phyloP scores from a whole-genome alignment of 2,888 invertebrate species.

The Drosophila emarginata region DNA sequence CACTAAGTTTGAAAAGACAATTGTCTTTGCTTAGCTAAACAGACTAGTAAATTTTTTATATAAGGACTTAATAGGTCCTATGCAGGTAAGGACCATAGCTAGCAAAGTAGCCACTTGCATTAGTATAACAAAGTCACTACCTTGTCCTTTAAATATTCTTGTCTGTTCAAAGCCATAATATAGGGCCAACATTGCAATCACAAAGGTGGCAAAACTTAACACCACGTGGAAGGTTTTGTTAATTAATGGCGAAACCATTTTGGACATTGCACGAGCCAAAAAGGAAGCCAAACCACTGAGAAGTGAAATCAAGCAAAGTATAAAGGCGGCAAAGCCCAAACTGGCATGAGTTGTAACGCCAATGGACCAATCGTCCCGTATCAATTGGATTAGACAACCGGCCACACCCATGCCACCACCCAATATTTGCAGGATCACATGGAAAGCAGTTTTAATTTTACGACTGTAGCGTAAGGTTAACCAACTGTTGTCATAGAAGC shows the following conservation, averaged over 20 bases:
- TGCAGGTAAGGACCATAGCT: slow-evolving; percentile 66
- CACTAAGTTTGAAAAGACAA: slow-evolving; percentile 16
- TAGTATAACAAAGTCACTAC: slow-evolving; percentile 60
- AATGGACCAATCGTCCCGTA: slow-evolving; percentile 58
- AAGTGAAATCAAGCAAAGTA: slow-evolving; percentile 71
- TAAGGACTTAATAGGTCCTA: slow-evolving; percentile 71
- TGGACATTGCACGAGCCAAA: slow-evolving; percentile 54
- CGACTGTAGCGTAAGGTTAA: slow-evolving; percentile 63
- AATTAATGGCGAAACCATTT: slow-evolving; percentile 60
- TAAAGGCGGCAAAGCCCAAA: slow-evolving; percentile 71
- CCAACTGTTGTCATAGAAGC: slow-evolving; percentile 75
- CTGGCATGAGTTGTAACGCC: slow-evolving; percentile 56
- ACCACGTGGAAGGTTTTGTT: slow-evolving; percentile 76
- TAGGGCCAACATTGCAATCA: slow-evolving; percentile 72
- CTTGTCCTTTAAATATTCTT: slow-evolving; percentile 59
- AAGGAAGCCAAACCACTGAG: slow-evolving; percentile 70
- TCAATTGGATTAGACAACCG: slow-evolving; percentile 69
- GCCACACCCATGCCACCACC: slow-evolving; percentile 75
- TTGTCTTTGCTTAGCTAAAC: slow-evolving; percentile 21
- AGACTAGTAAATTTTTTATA: slow-evolving; percentile 60
- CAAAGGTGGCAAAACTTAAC: slow-evolving; percentile 70
- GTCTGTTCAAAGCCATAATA: slow-evolving; percentile 77
- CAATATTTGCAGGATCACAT: slow-evolving; percentile 71
- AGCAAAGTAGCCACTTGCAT: slow-evolving; percentile 71
- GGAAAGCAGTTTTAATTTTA: slow-evolving; percentile 66